A percentile compares a stretch with the other conserved stretches of the same genome.
Conservation (phyloP, 2,888 invertebrate species). For the Amblyjoppa proteus region DNA sequence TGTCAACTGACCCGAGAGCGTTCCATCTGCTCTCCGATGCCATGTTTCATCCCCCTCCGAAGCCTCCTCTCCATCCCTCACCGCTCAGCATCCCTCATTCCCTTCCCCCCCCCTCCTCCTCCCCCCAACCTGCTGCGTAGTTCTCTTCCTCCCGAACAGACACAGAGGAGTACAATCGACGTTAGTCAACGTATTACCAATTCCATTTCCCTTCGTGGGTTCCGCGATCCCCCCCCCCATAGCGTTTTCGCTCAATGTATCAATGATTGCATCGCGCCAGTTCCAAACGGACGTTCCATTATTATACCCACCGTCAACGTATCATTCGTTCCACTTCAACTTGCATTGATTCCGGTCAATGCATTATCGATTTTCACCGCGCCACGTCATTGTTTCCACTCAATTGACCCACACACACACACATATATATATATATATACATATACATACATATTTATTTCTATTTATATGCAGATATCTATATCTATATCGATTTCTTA, state of each 20-base stretch:
- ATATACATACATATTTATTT: background rate
- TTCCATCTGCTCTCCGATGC: conserved; percentile 67
- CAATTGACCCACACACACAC: conserved; percentile 53
- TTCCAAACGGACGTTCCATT: conserved; percentile 69
- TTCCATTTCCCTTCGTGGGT: conserved; percentile 66
- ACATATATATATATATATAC: background rate
- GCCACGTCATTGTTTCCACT: conserved; percentile 71
- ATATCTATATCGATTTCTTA: background rate
- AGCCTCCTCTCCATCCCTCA: background rate
- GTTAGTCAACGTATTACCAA: conserved; percentile 72
- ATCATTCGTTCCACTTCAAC: conserved; percentile 70
- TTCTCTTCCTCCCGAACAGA: conserved; percentile 7
- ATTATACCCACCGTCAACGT: conserved; percentile 70
- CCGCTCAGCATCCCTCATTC: background rate
- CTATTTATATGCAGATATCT: background rate
- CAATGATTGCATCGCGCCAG: conserved; percentile 69
- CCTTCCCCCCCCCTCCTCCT: background rate
- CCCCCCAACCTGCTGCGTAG: conserved; percentile 28
- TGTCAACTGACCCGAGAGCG: conserved; percentile 60
- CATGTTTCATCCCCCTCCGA: conserved; percentile 64
- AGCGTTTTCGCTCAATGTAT: conserved; percentile 71
- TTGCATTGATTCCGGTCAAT: conserved; percentile 70
- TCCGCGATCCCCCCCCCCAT: conserved; percentile 60
- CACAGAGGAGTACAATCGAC: conserved; percentile 67
- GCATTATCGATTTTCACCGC: conserved; percentile 69